phyloP scores from a whole-genome alignment of 2,113 vertebrate species.

The Seriola quinqueradiata region DNA sequence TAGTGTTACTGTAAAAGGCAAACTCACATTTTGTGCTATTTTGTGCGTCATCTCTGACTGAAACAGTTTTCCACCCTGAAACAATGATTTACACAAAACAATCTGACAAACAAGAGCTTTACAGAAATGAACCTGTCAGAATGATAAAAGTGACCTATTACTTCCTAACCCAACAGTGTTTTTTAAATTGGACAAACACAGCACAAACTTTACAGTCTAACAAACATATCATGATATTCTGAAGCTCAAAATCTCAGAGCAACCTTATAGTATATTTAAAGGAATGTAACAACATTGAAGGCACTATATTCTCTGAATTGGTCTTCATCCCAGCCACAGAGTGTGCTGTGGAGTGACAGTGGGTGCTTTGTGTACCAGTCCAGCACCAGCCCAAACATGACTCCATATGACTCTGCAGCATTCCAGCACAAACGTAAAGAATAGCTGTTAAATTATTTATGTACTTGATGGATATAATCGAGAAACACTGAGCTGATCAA shows the following conservation, averaged over 20 bases:
- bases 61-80: neutral
- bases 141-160: conserved; percentile 10
- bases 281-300: conserved; percentile 44
- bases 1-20: neutral
- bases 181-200: conserved; percentile 18
- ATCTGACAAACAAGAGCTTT: neutral
- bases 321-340: conserved; percentile 36
- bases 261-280: conserved; percentile 17
- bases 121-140: neutral
- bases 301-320: conserved; percentile 1
- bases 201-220: conserved; percentile 5
- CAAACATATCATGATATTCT: conserved; percentile 3
- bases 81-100: conserved; percentile 18
- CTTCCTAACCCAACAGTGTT: neutral
- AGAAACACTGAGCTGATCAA: conserved; percentile 15
- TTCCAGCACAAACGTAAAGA: conserved; percentile 26
- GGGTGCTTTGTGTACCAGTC: neutral
- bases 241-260: conserved; percentile 21
- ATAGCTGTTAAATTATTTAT: neutral
- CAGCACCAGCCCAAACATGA: neutral
- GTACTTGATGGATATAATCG: conserved; percentile 5
- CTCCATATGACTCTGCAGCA: conserved; percentile 1
- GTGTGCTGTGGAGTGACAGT: neutral
- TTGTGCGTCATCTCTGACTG: neutral
- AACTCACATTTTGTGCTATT: neutral